Base-by-base conservation (phyloP, 2,888 invertebrate genomes). In the Drosophila multiciliata region DNA sequence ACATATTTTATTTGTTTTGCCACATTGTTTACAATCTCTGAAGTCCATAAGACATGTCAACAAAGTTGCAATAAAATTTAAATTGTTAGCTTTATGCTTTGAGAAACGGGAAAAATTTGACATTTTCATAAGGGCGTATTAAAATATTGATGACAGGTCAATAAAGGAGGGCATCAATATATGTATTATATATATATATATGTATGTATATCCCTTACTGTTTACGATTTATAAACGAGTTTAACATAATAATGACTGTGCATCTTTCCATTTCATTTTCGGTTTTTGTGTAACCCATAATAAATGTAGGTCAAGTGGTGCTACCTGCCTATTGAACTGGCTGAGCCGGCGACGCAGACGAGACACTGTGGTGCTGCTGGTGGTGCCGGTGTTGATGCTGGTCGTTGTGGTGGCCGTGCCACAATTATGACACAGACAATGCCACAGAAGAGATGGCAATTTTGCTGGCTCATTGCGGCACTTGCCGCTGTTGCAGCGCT, bases 301-400 rank as follows among this genome's bases (percentile, higher is more conserved):
- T 11, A 33, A 64, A 83, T 86, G 74, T 90, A 86, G 90, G 90
- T 86, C 89, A 78, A 89, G 87, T 74, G 72, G 57, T 73, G 61
- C 58, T 53, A 54, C 64, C 65, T 68, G 60, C n/a, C 54, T 40
- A 40, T 29, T 62, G 64, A 71, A 68, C 74, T 65, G 62, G 58
- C 64, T 50, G 67, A 64, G 60, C 65, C 45, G 33, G 52, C 48
- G 52, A 63, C 23, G 40, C 40, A 57, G 55, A 35, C 50, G 52
- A 42, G 33, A 33, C 23, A 38, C 50, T 33, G 66, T 65, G 45
- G n/a, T 33, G 32, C 33, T 72, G 36, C 29, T 36, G 55, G 38
- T 35, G 35, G 23, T 50, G 50, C 49, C 17, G 40, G 62, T 38
- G 76, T 42, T 33, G 53, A 38, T 17, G 36, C 15, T 33, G 36